phyloP scores from a whole-genome alignment of 2,888 invertebrate genomes.

The Autographa gamma region DNA sequence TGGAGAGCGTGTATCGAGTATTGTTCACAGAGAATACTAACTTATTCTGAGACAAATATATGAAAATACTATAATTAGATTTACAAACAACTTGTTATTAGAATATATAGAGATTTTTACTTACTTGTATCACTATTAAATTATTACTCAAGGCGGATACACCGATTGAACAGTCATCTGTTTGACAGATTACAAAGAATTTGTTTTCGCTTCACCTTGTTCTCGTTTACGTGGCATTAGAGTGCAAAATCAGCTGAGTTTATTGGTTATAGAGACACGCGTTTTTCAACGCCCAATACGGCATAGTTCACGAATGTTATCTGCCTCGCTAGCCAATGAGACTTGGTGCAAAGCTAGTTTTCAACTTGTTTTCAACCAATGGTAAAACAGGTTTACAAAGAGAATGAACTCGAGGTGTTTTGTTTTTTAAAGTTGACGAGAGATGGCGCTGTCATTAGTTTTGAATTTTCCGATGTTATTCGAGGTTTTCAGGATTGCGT shows the following conservation, averaged over 20 bases:
- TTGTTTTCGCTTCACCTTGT: conserved; percentile 72
- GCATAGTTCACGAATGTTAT: not conserved
- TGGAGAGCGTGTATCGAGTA: conserved; percentile 57
- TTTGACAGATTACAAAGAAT: conserved; percentile 79
- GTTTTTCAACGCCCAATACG: conserved; percentile 25
- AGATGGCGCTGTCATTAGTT: conserved; percentile 47
- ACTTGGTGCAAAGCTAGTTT: not conserved
- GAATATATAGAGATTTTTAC: conserved; percentile 65
- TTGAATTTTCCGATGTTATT: not conserved
- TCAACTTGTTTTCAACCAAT: conserved; percentile 20
- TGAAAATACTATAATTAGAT: conserved; percentile 34
- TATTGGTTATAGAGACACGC: conserved; percentile 20
- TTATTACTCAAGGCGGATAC: conserved; percentile 80
- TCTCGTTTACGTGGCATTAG: conserved; percentile 69
- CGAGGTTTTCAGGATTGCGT: too few relatives aligned
- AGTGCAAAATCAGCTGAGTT: not conserved
- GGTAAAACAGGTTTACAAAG: conserved; percentile 34
- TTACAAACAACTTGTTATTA: conserved; percentile 34
- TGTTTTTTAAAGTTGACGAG: conserved; percentile 17
- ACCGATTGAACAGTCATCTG: conserved; percentile 85
- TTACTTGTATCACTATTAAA: conserved; percentile 75
- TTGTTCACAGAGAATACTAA: conserved; percentile 41
- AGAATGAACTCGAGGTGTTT: conserved; percentile 25
- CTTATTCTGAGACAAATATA: conserved; percentile 35
- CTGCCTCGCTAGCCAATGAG: not conserved